Evolutionary conservation across 2,888 invertebrate species (phyloP).

Genomic region (Rhagonycha lutea): DNA sequence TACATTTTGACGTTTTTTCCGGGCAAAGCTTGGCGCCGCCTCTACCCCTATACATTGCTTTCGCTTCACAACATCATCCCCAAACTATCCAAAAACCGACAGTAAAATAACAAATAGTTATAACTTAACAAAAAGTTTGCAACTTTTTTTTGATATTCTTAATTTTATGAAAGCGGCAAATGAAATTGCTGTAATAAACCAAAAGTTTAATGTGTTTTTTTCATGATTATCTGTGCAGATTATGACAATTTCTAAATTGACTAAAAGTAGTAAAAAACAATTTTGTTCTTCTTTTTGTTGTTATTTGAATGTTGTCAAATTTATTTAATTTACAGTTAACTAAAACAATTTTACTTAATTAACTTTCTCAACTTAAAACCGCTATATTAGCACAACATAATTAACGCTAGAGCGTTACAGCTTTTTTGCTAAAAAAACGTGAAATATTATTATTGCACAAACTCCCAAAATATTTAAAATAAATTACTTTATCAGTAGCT

Average conservation of each 20-base stretch:
- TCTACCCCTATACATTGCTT: constrained; percentile 38
- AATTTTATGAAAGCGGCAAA: constrained; percentile 26
- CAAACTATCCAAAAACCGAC: constrained; percentile 40
- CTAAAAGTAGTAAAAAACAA: too few species aligned
- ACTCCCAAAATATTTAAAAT: neutral
- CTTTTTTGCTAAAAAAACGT: neutral
- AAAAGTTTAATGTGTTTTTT: neutral
- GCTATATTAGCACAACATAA: neutral
- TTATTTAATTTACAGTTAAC: neutral
- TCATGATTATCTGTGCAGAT: neutral
- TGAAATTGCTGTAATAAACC: neutral
- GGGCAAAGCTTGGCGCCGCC: constrained; percentile 47
- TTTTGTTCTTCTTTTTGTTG: neutral
- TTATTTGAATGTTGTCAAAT: neutral
- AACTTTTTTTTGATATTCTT: constrained; percentile 36
- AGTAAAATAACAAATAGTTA: constrained; percentile 53
- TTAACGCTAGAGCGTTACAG: neutral
- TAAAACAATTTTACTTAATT: too few species aligned
- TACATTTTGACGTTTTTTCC: constrained; percentile 46
- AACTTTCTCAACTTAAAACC: too few species aligned
- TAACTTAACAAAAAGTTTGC: constrained; percentile 46
- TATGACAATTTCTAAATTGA: too few species aligned
- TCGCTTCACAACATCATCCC: constrained; percentile 32
- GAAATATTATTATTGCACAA: neutral
- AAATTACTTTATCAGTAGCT: neutral